These are phyloP conservation scores for Palaemon carinicauda DNA, from an alignment of 1,140 invertebrate genomes.

Conservation along the genomic window DNA sequence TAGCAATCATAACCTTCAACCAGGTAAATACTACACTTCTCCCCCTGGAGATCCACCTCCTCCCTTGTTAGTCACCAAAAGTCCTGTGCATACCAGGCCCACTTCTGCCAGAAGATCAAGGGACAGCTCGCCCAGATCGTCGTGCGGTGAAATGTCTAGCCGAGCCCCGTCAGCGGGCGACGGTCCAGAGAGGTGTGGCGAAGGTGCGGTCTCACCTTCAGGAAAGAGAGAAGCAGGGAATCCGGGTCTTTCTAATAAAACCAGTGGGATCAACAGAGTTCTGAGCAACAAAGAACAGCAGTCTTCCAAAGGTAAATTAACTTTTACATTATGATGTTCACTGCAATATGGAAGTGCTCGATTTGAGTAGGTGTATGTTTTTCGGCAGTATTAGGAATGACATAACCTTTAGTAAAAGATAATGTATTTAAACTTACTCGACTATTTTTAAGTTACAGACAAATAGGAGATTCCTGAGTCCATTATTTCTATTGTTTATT, in stretches of 20 bases:
- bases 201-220: no score
- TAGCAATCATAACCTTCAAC: neutral
- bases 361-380: neutral
- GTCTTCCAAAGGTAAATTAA: neutral
- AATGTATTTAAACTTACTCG: no score
- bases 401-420: neutral
- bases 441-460: no score
- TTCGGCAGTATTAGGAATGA: neutral
- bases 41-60: neutral
- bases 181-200: neutral
- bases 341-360: neutral
- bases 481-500: no score
- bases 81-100: neutral
- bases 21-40: neutral
- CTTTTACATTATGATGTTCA: neutral
- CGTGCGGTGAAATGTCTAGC: neutral
- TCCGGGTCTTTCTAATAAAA: neutral
- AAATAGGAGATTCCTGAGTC: no score
- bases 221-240: neutral
- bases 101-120: neutral
- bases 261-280: constrained; percentile 13
- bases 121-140: neutral
- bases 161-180: neutral
- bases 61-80: constrained; percentile 23
- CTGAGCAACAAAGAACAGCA: constrained; percentile 10